Conservation (phyloP, 1,140 invertebrate genomes). For the Drosophila lacertosa region DNA sequence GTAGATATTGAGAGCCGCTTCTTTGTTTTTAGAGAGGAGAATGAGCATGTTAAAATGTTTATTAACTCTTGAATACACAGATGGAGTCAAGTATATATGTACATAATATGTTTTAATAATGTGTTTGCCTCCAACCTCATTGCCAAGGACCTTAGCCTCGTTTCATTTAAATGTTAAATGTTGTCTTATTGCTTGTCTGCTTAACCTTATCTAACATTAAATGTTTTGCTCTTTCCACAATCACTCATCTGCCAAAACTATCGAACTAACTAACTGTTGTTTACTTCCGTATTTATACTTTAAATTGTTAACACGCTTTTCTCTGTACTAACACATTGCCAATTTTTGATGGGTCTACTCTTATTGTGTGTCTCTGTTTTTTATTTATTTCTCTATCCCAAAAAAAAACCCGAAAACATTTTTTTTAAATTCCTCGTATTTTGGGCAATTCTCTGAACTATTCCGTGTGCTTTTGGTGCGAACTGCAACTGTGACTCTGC, state of each 20-base stretch:
- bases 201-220: conserved; percentile 34
- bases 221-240: conserved; percentile 35
- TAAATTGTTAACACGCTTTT: background rate
- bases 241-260: background rate
- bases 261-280: background rate
- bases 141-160: conserved; percentile 6
- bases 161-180: conserved; percentile 18
- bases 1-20: no score
- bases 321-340: conserved; percentile 11
- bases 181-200: conserved; percentile 26
- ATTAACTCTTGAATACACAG: background rate
- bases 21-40: background rate
- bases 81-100: no score
- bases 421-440: conserved; percentile 8
- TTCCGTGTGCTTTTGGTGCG: conserved; percentile 42
- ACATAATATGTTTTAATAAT: no score
- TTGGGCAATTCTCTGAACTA: conserved; percentile 27
- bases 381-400: conserved; percentile 12
- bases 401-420: conserved; percentile 9
- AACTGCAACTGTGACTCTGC: conserved; percentile 45
- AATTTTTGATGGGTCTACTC: conserved; percentile 17
- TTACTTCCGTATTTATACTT: background rate
- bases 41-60: background rate
- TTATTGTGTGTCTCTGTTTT: conserved; percentile 42
- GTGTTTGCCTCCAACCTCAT: background rate